Evolutionary conservation across 2,888 invertebrate genomes (phyloP), one percentile per base, ranked within the genome.

Genomic region (Xestia ashworthii): DNA sequence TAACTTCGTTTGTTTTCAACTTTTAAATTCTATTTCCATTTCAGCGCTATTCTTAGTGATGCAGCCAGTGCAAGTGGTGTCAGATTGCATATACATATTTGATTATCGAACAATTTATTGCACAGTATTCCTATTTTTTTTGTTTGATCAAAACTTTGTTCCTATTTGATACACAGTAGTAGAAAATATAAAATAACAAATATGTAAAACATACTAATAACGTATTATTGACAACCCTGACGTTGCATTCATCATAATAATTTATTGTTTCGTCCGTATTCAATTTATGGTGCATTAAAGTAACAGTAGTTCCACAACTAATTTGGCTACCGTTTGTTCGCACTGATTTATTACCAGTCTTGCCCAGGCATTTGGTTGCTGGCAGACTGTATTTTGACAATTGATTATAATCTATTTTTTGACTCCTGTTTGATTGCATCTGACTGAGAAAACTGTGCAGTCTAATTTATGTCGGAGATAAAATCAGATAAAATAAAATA

Each of bases 251-350:
- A 73, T 85, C 77, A 73, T 65, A 44, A 66, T 71, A 79, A 82
- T 82, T 87, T 85, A 86, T 86, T 79, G 73, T 82, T 78, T 68
- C 65, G 44, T 75, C 72, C 66, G 79, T 76, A 65, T 82, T 78
- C 25, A 78, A 85, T 85, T 87, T 84, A 87, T 70, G 68, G 67
- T 55, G 62, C 44, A 60, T 55, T 77, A 73, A 81, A 78, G 75
- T 84, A 87, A 81, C 86, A 75, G 87, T 70, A 67, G 74, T 79
- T 76, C 69, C 68, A 71, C 67, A 79, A n/a, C 73, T 75, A 76
- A 81, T 87, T 83, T 83, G 71, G 83, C 84, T 82, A 86, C 86
- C 74, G 78, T 81, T 78, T 82, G 67, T 75, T 71, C 71, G 58
- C 38, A 53, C 50, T 76, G 83, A 87, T 87, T 86, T 81, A 87